Evolutionary conservation across 2,888 invertebrate genomes (phyloP).

Genomic region (Lycaena phlaeas): DNA sequence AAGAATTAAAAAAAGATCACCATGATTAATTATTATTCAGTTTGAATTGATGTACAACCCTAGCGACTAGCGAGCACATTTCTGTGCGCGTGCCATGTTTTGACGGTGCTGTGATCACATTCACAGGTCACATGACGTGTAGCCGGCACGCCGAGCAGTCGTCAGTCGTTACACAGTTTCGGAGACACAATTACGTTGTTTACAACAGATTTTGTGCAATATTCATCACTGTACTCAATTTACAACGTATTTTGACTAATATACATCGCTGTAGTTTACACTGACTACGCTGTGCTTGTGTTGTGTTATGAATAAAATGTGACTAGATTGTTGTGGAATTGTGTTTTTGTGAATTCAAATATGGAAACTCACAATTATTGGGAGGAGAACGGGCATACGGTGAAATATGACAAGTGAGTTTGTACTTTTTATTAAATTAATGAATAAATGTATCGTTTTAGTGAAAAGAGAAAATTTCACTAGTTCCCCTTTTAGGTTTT

Average conservation of each 20-base stretch:
- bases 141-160: slow-evolving; percentile 33
- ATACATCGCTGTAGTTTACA: slow-evolving; percentile 28
- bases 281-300: slow-evolving; percentile 26
- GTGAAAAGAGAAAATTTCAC: background rate
- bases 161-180: slow-evolving; percentile 2
- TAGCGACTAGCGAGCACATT: slow-evolving; percentile 33
- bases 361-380: slow-evolving; percentile 63
- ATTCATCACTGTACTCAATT: too few relatives aligned
- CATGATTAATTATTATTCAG: too few relatives aligned
- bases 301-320: slow-evolving; percentile 33
- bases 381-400: slow-evolving; percentile 58
- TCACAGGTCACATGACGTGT: slow-evolving; percentile 54
- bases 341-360: slow-evolving; percentile 44
- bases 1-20: too few relatives aligned
- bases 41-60: too few relatives aligned
- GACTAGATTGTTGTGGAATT: slow-evolving; percentile 31
- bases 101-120: too few relatives aligned
- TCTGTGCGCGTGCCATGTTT: slow-evolving; percentile 42
- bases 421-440: background rate
- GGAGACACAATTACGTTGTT: too few relatives aligned
- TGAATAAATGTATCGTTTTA: too few relatives aligned
- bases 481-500: background rate
- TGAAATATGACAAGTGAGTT: slow-evolving; percentile 62
- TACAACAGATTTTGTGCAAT: too few relatives aligned
- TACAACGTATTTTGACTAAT: too few relatives aligned